Evolutionary conservation across 2,113 vertebrate species (phyloP).

Genomic region (Vireo altiloquus): DNA sequence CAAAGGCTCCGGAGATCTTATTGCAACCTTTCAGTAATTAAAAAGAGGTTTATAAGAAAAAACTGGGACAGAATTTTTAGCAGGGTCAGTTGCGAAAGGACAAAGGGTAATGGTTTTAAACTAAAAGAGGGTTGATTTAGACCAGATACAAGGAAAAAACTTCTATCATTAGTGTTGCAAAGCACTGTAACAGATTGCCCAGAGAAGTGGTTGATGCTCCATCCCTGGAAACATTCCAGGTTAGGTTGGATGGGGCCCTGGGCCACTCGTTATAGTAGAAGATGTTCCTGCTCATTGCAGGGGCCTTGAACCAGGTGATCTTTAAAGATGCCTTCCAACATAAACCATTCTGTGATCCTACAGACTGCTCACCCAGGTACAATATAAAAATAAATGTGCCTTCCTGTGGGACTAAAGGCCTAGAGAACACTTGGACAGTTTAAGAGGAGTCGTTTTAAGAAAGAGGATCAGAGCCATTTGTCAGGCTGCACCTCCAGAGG

Average conservation of each 20-base stretch:
- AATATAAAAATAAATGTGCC: background rate
- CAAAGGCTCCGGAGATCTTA: accelerated
- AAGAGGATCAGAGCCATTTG: background rate
- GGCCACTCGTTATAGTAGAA: background rate
- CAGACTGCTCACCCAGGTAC: background rate
- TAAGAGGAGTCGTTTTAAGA: background rate
- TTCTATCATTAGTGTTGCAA: accelerated
- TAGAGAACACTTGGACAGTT: background rate
- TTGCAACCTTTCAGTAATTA: background rate
- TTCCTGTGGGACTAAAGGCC: background rate
- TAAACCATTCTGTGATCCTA: background rate
- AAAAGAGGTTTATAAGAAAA: background rate
- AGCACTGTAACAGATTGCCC: background rate
- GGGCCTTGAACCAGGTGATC: background rate
- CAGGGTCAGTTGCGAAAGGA: background rate
- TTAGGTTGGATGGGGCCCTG: background rate
- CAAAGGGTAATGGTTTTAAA: background rate
- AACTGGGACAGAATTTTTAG: background rate
- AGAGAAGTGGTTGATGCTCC: background rate
- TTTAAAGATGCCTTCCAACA: background rate
- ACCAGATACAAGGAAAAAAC: background rate
- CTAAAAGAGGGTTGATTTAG: background rate
- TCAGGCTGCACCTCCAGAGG: background rate
- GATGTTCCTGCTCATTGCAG: background rate
- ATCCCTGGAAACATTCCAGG: background rate